A percentile compares a stretch with the other conserved stretches of the same genome.
phyloP scores from a whole-genome alignment of 2,113 vertebrate species.

The Sebastes schlegelii region DNA sequence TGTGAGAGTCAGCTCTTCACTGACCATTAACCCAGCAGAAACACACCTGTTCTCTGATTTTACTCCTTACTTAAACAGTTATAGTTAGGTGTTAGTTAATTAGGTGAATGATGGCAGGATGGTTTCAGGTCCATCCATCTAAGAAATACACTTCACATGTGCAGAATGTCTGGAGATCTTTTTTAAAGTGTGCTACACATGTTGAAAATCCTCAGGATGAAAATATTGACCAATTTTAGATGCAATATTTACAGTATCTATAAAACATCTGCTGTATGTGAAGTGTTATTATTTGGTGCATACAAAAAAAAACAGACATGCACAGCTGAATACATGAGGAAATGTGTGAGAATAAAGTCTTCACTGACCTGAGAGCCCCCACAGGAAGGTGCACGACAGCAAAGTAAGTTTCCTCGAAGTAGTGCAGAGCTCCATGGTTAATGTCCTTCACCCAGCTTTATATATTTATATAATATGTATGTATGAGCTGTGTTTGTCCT shows the following conservation, averaged over 20 bases:
- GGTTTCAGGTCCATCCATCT: not conserved
- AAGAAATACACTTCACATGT: not conserved
- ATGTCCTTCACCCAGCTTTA: constrained; percentile 39
- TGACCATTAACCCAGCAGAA: constrained; percentile 1
- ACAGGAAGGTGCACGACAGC: constrained; percentile 70
- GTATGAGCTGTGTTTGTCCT: constrained; percentile 9
- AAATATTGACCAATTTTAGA: not conserved
- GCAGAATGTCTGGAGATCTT: not conserved
- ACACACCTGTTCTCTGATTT: not conserved
- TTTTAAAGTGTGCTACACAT: not conserved
- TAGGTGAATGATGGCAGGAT: not conserved
- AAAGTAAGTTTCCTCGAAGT: constrained; percentile 76
- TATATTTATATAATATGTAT: constrained; percentile 1
- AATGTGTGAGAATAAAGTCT: not conserved
- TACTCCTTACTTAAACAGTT: not conserved
- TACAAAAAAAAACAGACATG: not conserved
- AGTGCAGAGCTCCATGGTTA: constrained; percentile 73
- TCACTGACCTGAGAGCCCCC: constrained; percentile 77
- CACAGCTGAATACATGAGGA: not conserved
- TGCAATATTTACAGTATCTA: not conserved
- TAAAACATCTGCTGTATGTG: not conserved
- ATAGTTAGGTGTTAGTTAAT: too few relatives aligned
- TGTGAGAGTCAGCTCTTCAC: too few relatives aligned
- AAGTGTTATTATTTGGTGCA: not conserved
- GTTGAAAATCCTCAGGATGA: not conserved